A percentile compares a stretch with the other conserved stretches of the same genome.
These are phyloP conservation scores for Tenualosa thibaudeaui DNA, from an alignment of 2,797 vertebrate genomes.

Conservation along the genomic window DNA sequence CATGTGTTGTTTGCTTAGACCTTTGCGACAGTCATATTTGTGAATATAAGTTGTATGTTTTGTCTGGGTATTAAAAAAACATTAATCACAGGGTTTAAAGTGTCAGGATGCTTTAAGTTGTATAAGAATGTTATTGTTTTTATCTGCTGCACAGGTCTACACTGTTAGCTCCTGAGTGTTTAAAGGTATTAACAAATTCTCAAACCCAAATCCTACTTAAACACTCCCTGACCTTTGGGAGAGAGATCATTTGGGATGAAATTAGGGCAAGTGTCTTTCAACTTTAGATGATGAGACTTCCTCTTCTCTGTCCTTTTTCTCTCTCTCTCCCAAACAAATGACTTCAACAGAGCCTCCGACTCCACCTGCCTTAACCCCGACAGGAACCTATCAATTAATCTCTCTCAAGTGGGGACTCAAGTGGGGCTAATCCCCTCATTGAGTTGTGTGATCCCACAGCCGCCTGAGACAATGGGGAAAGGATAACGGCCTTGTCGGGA, in stretches of 20 bases:
- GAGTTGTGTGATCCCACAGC: slow-evolving; percentile 83
- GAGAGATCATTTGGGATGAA: background rate
- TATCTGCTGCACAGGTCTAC: background rate
- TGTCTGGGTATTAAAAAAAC: background rate
- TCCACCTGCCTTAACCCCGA: slow-evolving; percentile 78
- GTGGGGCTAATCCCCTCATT: slow-evolving; percentile 89
- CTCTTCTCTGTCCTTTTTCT: background rate
- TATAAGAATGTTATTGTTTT: background rate
- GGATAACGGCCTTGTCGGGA: slow-evolving; percentile 82
- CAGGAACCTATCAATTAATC: slow-evolving; percentile 94
- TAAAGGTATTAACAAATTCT: background rate
- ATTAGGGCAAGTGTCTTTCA: background rate
- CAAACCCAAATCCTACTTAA: slow-evolving; percentile 1
- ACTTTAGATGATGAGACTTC: slow-evolving; percentile 11
- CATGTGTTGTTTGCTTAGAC: background rate
- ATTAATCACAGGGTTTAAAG: background rate
- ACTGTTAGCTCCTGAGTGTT: background rate
- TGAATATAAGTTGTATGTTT: background rate
- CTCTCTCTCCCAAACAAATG: background rate
- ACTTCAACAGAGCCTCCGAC: slow-evolving; percentile 31
- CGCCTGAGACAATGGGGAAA: slow-evolving; percentile 78
- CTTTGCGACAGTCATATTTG: background rate
- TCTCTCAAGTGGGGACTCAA: slow-evolving; percentile 81
- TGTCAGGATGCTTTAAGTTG: background rate
- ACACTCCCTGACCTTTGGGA: background rate